phyloP scores from a whole-genome alignment of 2,888 invertebrate genomes.

The Drosophila testacea region DNA sequence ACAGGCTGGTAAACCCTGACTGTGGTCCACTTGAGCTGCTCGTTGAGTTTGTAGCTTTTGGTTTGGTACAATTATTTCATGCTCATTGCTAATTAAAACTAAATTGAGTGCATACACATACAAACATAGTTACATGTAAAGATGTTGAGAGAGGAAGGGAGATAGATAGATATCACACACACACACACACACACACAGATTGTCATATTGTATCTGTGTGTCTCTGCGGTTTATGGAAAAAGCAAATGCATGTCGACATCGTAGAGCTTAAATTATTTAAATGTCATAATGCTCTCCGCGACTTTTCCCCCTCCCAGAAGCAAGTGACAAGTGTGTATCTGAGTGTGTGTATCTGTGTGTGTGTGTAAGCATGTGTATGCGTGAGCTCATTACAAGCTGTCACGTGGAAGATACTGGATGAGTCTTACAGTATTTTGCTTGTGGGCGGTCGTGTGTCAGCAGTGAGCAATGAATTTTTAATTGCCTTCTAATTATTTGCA shows the following conservation, averaged over 20 bases:
- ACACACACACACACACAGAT: conserved; percentile 2
- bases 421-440: conserved; percentile 31
- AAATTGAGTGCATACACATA: conserved; percentile 72
- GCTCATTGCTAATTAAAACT: conserved; percentile 80
- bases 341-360: conserved; percentile 5
- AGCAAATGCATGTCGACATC: conserved; percentile 64
- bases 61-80: conserved; percentile 74
- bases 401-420: conserved; percentile 46
- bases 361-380: conserved; percentile 5
- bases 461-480: conserved; percentile 70
- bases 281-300: conserved; percentile 64
- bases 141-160: background rate
- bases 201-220: conserved; percentile 16
- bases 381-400: conserved; percentile 64
- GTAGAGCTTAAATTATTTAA: conserved; percentile 67
- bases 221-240: conserved; percentile 54
- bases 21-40: conserved; percentile 67
- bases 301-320: conserved; percentile 15
- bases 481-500: conserved; percentile 74
- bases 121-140: conserved; percentile 9
- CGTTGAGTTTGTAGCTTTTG: conserved; percentile 69
- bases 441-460: conserved; percentile 47
- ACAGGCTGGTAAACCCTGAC: conserved; percentile 18
- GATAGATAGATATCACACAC: background rate
- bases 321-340: background rate